Evolutionary conservation across 2,888 invertebrate species (phyloP).

Genomic region (Troides oblongomaculatus): DNA sequence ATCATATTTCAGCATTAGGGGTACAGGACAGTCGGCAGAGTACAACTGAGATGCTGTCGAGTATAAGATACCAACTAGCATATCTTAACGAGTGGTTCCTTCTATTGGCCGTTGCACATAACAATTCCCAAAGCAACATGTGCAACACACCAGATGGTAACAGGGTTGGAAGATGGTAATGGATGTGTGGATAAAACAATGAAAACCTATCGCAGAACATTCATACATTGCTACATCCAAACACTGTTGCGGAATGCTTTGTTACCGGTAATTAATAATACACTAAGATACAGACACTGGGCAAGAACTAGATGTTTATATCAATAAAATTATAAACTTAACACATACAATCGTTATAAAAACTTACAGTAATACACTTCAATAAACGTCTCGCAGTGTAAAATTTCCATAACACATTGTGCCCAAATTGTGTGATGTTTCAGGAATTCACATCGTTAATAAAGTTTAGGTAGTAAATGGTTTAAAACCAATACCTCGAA

Average conservation of each 20-base stretch:
- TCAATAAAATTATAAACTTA: constrained; percentile 5
- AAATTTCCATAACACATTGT: constrained; percentile 16
- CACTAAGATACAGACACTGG: not conserved
- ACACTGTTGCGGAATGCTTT: constrained; percentile 3
- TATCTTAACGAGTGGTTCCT: too few relatives aligned
- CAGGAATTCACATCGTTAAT: constrained; percentile 32
- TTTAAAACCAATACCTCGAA: constrained; percentile 57
- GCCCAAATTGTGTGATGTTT: constrained; percentile 16
- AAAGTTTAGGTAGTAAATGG: constrained; percentile 38
- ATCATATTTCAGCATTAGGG: too few relatives aligned
- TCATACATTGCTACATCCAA: too few relatives aligned
- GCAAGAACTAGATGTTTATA: constrained; percentile 1
- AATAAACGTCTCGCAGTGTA: not conserved
- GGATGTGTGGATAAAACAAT: too few relatives aligned
- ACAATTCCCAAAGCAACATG: too few relatives aligned
- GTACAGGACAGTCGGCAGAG: too few relatives aligned
- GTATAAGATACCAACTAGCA: too few relatives aligned
- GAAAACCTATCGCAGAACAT: too few relatives aligned
- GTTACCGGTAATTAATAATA: not conserved
- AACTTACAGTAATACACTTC: constrained; percentile 7
- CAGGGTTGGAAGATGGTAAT: too few relatives aligned
- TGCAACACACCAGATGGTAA: too few relatives aligned
- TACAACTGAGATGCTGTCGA: too few relatives aligned
- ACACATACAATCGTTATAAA: constrained; percentile 1
- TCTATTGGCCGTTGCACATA: too few relatives aligned